phyloP scores from a whole-genome alignment of 2,888 invertebrate species.

The Stegana nigrithorax region DNA sequence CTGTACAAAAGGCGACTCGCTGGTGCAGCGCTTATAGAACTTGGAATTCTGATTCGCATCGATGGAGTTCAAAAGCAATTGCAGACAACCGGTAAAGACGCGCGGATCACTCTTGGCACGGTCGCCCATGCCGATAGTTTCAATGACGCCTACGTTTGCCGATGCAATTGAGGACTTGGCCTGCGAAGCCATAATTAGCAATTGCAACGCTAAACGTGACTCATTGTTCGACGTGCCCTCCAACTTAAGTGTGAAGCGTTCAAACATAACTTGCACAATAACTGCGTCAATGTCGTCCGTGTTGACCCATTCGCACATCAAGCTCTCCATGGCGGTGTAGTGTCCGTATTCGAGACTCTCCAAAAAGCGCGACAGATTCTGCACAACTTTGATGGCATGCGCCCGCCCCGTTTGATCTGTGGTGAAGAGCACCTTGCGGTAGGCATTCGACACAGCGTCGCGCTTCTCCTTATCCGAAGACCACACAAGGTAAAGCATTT shows the following conservation, averaged over 20 bases:
- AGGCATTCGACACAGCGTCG: constrained; percentile 82
- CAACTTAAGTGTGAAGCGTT: constrained; percentile 81
- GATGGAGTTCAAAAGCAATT: constrained; percentile 63
- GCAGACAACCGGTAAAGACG: constrained; percentile 60
- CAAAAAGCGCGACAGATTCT: constrained; percentile 72
- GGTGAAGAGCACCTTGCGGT: constrained; percentile 71
- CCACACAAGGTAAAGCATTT: constrained; percentile 84
- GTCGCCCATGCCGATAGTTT: constrained; percentile 77
- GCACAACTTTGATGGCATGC: constrained; percentile 72
- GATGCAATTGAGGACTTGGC: constrained; percentile 73
- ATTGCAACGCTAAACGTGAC: constrained; percentile 78
- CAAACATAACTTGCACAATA: constrained; percentile 82
- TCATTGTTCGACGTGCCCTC: constrained; percentile 78
- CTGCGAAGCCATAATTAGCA: constrained; percentile 83
- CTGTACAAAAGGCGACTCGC: constrained; percentile 53
- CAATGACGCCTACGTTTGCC: constrained; percentile 80
- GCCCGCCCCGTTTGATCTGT: constrained; percentile 68
- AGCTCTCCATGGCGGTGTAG: constrained; percentile 73
- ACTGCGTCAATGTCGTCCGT: constrained; percentile 72
- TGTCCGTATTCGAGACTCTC: constrained; percentile 73
- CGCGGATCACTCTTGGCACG: constrained; percentile 63
- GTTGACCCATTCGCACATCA: constrained; percentile 74
- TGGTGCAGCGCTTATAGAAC: constrained; percentile 63
- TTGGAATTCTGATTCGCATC: constrained; percentile 58
- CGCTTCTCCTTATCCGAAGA: constrained; percentile 81